These are phyloP conservation scores for Phalloptychus januarius DNA, from an alignment of 2,797 vertebrate genomes.

Conservation along the genomic window DNA sequence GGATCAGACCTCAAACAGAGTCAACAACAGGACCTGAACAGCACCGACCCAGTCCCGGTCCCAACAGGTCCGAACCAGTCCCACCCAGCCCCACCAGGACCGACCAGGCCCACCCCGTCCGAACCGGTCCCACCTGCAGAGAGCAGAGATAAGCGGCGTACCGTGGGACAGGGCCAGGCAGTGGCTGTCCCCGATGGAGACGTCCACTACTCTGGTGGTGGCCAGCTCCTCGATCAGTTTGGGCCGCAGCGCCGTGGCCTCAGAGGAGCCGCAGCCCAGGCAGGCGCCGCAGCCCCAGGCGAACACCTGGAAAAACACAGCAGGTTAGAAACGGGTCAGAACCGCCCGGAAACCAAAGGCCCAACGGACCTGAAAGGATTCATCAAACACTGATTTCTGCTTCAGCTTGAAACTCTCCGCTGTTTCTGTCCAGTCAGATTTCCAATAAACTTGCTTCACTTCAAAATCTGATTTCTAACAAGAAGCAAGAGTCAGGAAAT, in stretches of 20 bases:
- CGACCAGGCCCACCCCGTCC: background rate
- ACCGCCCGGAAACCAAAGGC: too few relatives aligned
- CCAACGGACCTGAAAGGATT: background rate
- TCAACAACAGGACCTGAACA: background rate
- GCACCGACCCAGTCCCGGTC: background rate
- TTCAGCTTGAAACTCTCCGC: too few relatives aligned
- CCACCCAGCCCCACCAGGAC: too few relatives aligned
- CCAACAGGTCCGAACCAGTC: background rate
- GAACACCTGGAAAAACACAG: conserved; percentile 73
- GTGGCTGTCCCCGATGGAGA: conserved; percentile 87
- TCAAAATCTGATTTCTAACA: too few relatives aligned
- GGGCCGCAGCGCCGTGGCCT: conserved; percentile 83
- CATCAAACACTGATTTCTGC: background rate
- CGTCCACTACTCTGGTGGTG: conserved; percentile 84
- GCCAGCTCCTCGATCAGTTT: conserved; percentile 84
- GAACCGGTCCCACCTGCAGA: background rate
- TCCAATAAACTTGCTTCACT: background rate
- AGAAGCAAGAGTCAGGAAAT: background rate
- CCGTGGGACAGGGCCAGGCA: conserved; percentile 85
- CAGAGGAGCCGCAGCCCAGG: conserved; percentile 84
- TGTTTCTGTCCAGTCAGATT: background rate
- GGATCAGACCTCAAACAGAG: conserved; percentile 25
- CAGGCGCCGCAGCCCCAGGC: conserved; percentile 88
- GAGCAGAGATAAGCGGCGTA: conserved; percentile 27
- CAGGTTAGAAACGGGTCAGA: background rate